phyloP scores from a whole-genome alignment of 2,888 invertebrate genomes.

The Lasioglossum morio region DNA sequence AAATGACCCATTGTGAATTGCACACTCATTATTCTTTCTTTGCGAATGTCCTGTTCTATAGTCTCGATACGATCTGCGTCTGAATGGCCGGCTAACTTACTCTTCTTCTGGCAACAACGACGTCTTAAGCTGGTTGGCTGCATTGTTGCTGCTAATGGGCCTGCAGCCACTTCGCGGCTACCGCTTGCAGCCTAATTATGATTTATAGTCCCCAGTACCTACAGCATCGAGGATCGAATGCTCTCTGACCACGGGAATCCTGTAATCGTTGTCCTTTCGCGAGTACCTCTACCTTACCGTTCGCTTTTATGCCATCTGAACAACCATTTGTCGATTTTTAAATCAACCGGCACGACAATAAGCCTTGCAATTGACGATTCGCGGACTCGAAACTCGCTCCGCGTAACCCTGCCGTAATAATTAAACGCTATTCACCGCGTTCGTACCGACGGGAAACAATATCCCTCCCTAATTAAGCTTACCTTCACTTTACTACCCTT shows the following conservation, averaged over 20 bases:
- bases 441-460: neutral
- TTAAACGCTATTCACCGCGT: neutral
- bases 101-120: constrained; percentile 77
- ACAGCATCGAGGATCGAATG: constrained; percentile 76
- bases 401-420: neutral
- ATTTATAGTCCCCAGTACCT: constrained; percentile 79
- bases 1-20: constrained; percentile 55
- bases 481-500: neutral
- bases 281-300: constrained; percentile 27
- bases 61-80: constrained; percentile 68
- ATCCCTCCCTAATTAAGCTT: neutral
- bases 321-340: constrained; percentile 16
- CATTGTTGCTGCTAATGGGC: constrained; percentile 82
- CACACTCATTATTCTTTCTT: constrained; percentile 65
- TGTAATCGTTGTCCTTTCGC: constrained; percentile 65
- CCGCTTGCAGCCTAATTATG: constrained; percentile 81
- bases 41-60: constrained; percentile 64
- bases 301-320: constrained; percentile 41
- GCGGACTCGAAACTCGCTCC: too few species aligned
- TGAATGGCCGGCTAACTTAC: constrained; percentile 73
- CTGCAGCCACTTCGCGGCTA: constrained; percentile 79
- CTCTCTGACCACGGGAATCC: constrained; percentile 63
- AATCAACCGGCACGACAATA: neutral
- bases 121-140: constrained; percentile 76
- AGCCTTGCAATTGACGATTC: constrained; percentile 3